These are phyloP conservation scores for Chironomus tepperi DNA, from an alignment of 1,140 invertebrate species.

Conservation along the genomic window DNA sequence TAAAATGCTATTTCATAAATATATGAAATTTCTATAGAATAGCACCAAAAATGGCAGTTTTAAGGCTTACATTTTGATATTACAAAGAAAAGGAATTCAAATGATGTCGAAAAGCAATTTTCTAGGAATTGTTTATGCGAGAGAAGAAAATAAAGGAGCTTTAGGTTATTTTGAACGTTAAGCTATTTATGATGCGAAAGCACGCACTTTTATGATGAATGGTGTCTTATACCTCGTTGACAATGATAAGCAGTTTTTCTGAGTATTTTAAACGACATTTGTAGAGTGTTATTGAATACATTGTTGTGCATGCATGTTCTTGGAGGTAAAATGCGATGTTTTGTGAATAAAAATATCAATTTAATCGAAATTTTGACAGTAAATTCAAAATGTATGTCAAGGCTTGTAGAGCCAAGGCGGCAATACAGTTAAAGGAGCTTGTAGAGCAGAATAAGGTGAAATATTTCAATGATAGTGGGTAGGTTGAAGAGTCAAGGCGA, in stretches of 20 bases:
- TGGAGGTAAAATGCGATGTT: not conserved
- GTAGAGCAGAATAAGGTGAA: too few species aligned
- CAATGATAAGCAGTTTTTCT: too few species aligned
- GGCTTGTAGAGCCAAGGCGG: too few species aligned
- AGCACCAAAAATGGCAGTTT: too few species aligned
- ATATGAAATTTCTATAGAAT: too few species aligned
- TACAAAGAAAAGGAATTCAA: not conserved
- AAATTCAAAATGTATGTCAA: too few species aligned
- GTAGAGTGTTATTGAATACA: not conserved
- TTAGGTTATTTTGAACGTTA: not conserved
- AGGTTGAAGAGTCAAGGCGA: too few species aligned
- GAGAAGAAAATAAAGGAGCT: not conserved
- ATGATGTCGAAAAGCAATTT: not conserved
- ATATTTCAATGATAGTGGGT: too few species aligned
- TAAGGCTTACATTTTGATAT: not conserved
- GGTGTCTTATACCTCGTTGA: not conserved
- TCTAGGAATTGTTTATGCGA: not conserved
- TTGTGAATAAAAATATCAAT: not conserved
- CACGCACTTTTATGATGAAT: constrained; percentile 6
- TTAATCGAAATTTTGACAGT: too few species aligned
- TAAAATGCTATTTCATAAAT: too few species aligned
- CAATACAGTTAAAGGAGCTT: too few species aligned
- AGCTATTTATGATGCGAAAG: not conserved
- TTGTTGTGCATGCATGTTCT: not conserved
- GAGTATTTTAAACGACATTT: too few species aligned